phyloP scores from a whole-genome alignment of 2,888 invertebrate species.

The Microchrysa polita region DNA sequence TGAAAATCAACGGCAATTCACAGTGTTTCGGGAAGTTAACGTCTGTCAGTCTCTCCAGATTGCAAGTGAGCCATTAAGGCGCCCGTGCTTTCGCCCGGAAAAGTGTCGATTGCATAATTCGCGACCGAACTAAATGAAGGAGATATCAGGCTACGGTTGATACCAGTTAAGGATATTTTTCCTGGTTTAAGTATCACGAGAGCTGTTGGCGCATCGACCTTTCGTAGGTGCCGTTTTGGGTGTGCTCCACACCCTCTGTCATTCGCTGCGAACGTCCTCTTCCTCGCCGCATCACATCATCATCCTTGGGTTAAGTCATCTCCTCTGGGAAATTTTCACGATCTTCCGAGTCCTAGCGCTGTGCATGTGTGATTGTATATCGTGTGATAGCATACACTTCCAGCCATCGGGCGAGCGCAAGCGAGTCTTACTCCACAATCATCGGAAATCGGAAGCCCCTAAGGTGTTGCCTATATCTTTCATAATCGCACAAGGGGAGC shows the following conservation, averaged over 20 bases:
- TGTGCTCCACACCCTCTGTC: conserved; percentile 32
- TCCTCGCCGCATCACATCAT: conserved; percentile 15
- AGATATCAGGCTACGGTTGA: neutral
- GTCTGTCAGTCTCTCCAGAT: neutral
- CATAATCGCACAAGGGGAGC: conserved; percentile 9
- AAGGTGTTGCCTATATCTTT: conserved; percentile 25
- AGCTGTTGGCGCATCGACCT: conserved; percentile 22
- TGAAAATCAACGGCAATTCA: conserved; percentile 29
- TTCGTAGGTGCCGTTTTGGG: conserved; percentile 28
- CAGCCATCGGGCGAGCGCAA: neutral
- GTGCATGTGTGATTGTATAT: conserved; percentile 11
- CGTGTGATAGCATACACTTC: conserved; percentile 17
- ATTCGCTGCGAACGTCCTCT: neutral
- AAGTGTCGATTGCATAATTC: conserved; percentile 35
- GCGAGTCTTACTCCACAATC: conserved; percentile 5
- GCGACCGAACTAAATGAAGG: conserved; percentile 1
- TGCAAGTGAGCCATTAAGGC: conserved; percentile 15
- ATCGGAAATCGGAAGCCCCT: conserved; percentile 25
- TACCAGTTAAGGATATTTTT: conserved; percentile 18
- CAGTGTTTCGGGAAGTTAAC: conserved; percentile 24
- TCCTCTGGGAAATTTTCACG: conserved; percentile 37
- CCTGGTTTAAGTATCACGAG: neutral
- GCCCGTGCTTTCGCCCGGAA: neutral
- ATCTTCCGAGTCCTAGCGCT: conserved; percentile 31
- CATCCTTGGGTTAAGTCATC: conserved; percentile 37